These are phyloP conservation scores for Adela reaumurella DNA, from an alignment of 2,888 invertebrate genomes.

Conservation along the genomic window DNA sequence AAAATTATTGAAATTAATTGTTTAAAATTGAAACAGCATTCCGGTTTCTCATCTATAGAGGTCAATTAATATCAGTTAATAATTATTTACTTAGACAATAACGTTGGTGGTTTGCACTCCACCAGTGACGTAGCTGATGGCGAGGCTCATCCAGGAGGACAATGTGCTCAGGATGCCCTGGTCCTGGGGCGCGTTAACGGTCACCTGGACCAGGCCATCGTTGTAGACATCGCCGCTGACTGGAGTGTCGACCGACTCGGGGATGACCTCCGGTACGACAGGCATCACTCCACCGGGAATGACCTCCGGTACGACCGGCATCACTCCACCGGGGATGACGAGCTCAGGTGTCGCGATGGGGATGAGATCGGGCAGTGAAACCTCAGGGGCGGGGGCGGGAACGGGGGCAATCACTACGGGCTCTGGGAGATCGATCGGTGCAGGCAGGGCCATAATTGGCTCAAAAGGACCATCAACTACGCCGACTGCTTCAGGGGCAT, in stretches of 20 bases:
- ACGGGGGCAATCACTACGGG: slow-evolving; percentile 5
- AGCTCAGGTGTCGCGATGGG: slow-evolving; percentile 14
- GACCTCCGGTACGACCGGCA: slow-evolving; percentile 1
- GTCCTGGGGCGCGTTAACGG: slow-evolving; percentile 24
- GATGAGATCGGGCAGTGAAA: slow-evolving; percentile 10
- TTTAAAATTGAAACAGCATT: no score
- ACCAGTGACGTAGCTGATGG: slow-evolving; percentile 30
- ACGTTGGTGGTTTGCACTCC: slow-evolving; percentile 22
- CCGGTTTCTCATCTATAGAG: no score
- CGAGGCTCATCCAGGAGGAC: slow-evolving; percentile 31
- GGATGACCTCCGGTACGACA: slow-evolving; percentile 8
- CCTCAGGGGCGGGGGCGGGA: slow-evolving; percentile 12
- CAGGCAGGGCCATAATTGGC: neutral
- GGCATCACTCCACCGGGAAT: slow-evolving; percentile 2
- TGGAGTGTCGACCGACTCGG: slow-evolving; percentile 4
- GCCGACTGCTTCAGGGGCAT: slow-evolving; percentile 18
- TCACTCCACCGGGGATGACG: slow-evolving; percentile 1
- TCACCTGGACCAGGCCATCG: slow-evolving; percentile 28
- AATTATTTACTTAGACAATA: slow-evolving; percentile 21
- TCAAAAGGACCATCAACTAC: slow-evolving; percentile 22
- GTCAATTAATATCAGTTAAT: no score
- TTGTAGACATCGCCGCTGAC: slow-evolving; percentile 27
- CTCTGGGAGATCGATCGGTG: slow-evolving; percentile 3
- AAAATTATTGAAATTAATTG: no score
- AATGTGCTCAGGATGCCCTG: slow-evolving; percentile 24